Evolutionary conservation across 2,797 vertebrate genomes (phyloP), one percentile per base, ranked within the genome.

Genomic region (Sparidentex hasta): DNA sequence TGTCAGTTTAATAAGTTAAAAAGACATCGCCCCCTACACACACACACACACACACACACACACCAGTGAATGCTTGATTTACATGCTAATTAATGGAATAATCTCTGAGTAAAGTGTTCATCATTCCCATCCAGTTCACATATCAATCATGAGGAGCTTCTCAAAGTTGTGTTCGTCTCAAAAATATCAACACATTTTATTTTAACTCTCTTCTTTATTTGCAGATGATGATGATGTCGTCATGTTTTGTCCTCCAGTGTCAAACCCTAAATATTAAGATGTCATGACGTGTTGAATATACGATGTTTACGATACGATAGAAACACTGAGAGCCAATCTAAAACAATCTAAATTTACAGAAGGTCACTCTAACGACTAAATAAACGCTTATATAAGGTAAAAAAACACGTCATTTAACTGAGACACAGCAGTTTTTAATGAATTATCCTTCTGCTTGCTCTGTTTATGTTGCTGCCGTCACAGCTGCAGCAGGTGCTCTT

Each of bases 1-100:
- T 11, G 8, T 64, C 54, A 50, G 50, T 79, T 87, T 76, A 71
- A 77, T 52, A 69, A 73, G 76, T 82, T 78, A 61, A 64, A 73
- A 76, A 65, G 80, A 38, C 17, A 2, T 20, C n/a, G 61, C 29
- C 55, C 17, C 33, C 6, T 25, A 5, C 38, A 14, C n/a, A 61
- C 16, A 48, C 57, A 61, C 11, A n/a, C n/a, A n/a, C n/a, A 25
- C 41, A 13, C 13, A 61, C 16, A 48, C 57, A 61, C 11, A 25
- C 41, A 13, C 13, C 44, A 18, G 55, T 12, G 52, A 76, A 58
- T 5, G 25, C 0, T 20, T 41, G 1, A 47, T 74, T 76, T 58
- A 61, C 57, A 67, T 77, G 69, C 69, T 71, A 69, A 82, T 82
- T 80, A 65, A 56, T 27, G 25, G 29, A 51, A 8, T 70, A 48